phyloP scores from a whole-genome alignment of 2,888 invertebrate species.

The Arge pagana region DNA sequence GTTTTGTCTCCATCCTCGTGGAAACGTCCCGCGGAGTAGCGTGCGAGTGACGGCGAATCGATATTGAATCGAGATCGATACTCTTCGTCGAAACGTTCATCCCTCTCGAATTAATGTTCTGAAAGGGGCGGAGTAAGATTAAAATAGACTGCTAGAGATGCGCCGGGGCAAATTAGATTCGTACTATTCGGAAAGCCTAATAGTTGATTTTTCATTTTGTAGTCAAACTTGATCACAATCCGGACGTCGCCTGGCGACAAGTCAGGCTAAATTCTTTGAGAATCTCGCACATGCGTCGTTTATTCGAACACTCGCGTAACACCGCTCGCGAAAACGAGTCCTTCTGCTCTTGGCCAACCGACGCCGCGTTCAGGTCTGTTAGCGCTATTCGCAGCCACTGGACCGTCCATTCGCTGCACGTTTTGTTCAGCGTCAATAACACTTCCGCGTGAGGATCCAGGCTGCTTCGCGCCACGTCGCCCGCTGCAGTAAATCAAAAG shows the following conservation, averaged over 20 bases:
- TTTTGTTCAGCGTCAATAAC: conserved; percentile 69
- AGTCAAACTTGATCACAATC: conserved; percentile 20
- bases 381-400: conserved; percentile 66
- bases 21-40: no score
- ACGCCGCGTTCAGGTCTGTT: conserved; percentile 43
- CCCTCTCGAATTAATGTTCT: no score
- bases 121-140: no score
- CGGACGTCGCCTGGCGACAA: conserved; percentile 33
- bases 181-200: no score
- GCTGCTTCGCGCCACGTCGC: conserved; percentile 64
- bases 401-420: conserved; percentile 66
- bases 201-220: no score
- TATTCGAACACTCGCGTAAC: conserved; percentile 37
- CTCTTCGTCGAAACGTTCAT: no score
- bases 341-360: conserved; percentile 39
- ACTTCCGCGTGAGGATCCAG: conserved; percentile 70
- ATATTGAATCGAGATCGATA: no score
- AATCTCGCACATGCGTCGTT: conserved; percentile 36
- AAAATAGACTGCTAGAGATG: no score
- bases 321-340: conserved; percentile 40
- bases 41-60: no score
- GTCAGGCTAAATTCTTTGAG: conserved; percentile 44
- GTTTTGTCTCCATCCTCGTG: no score
- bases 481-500: conserved; percentile 60
- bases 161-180: no score